A percentile compares a stretch with the other conserved stretches of the same genome.
Conservation (phyloP, 2,113 vertebrate genomes). For the Crypturellus undulatus region DNA sequence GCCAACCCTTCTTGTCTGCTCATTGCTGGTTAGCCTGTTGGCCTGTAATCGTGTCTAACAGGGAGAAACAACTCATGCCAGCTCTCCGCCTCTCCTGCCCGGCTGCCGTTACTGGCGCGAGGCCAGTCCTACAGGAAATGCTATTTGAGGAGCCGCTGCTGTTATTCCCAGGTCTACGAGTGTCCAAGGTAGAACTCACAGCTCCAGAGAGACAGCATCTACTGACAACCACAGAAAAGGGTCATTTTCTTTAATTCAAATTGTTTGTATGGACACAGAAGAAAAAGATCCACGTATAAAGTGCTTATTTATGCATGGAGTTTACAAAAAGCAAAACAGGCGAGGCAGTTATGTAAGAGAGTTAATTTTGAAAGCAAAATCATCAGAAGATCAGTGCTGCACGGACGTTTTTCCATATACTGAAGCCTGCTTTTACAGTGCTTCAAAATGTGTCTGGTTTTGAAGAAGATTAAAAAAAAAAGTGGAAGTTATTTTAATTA, state of each 20-base stretch:
- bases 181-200: fast-evolving
- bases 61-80: background rate
- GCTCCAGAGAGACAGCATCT: fast-evolving
- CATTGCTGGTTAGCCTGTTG: background rate
- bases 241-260: background rate
- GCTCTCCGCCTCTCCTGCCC: background rate
- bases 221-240: background rate
- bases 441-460: background rate
- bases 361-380: background rate
- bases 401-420: background rate
- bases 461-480: background rate
- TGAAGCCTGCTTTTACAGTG: background rate
- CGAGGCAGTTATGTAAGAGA: background rate
- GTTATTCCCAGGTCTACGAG: background rate
- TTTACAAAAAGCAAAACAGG: background rate
- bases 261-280: background rate
- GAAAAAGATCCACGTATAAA: background rate
- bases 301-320: background rate
- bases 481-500: background rate
- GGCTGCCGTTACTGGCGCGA: background rate
- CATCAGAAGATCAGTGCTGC: background rate
- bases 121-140: background rate
- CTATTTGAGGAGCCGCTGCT: background rate
- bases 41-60: background rate
- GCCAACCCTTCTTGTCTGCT: background rate